Percentiles rank a stretch among this genome's conserved stretches.
These are phyloP conservation scores for Clanis bilineata DNA, from an alignment of 2,888 invertebrate species.

Conservation along the genomic window DNA sequence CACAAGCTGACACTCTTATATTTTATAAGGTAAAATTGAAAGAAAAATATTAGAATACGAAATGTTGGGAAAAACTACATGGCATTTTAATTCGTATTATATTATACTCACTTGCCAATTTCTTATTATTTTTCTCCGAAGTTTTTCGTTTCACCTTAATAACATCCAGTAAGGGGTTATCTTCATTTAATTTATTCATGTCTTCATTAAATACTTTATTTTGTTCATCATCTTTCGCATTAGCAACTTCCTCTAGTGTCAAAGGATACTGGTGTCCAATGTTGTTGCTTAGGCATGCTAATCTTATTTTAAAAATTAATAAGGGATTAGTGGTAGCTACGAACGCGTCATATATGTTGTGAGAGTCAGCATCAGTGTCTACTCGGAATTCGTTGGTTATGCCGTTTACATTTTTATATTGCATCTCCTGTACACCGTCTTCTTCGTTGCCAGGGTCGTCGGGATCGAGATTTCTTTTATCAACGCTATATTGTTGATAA, in stretches of 20 bases:
- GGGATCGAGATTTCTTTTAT: conserved; percentile 47
- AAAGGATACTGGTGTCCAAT: conserved; percentile 26
- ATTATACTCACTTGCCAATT: background rate
- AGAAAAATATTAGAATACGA: too few species aligned
- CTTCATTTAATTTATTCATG: conserved; percentile 23
- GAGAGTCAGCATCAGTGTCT: conserved; percentile 40
- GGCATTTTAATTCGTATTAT: too few species aligned
- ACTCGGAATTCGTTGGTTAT: conserved; percentile 48
- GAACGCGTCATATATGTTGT: conserved; percentile 45
- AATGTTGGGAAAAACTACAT: too few species aligned
- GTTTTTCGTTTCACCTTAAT: conserved; percentile 54
- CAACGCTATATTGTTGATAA: conserved; percentile 37
- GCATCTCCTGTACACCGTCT: conserved; percentile 31
- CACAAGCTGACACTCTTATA: too few species aligned
- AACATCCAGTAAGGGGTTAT: conserved; percentile 40
- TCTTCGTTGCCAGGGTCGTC: conserved; percentile 43
- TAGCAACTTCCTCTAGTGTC: background rate
- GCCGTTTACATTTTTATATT: conserved; percentile 30
- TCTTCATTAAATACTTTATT: conserved; percentile 30
- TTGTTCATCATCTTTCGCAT: conserved; percentile 23
- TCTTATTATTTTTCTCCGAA: background rate
- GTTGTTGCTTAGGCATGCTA: conserved; percentile 55
- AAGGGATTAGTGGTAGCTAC: conserved; percentile 55
- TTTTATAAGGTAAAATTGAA: too few species aligned
- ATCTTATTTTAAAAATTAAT: conserved; percentile 63